Evolutionary conservation across 2,113 vertebrate species (phyloP), one percentile per base, ranked within the genome.

Genomic region (Phrynocephalus versicolor): DNA sequence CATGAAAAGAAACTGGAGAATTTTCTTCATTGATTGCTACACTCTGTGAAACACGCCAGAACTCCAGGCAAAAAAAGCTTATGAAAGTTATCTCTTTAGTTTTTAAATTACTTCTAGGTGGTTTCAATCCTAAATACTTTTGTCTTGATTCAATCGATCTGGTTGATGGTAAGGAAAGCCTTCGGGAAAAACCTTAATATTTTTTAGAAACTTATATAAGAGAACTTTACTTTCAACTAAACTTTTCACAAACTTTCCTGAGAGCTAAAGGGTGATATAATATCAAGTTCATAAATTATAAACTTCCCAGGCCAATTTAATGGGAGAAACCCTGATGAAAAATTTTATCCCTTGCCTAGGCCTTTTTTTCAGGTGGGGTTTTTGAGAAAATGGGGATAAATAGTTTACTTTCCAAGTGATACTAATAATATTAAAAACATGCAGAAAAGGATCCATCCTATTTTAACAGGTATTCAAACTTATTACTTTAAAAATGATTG

Each of bases 401-500:
- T 33, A 82, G 78, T 81, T 93, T 89, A 45, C 55, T 83, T 84
- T 13, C 55, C 67, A 64, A 83, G 71, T 19, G 45, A 87, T 67
- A 73, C 23, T 45, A 62, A 27, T 75, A 33, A 87, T 89, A 79
- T 7, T 4, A 70, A 67, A 65, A 69, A 4, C 3, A 15, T 73
- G 30, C 33, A 89, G 60, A 72, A 64, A 90, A 86, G 71, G 70
- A 45, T 71, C 1, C 41, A 64, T 41, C 85, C 65, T 64, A 62
- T 14, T 83, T 83, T 67, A 90, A 83, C 13, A 70, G 13, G 58
- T 45, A 4, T 77, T 83, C 72, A 87, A 90, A 83, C 77, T 41
- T 35, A 78, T 64, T 91, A 87, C 57, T 92, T 41, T 6, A 1
- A 58, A 72, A 86, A 10, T 88, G 62, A 91, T 93, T 90, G 88